phyloP scores from a whole-genome alignment of 2,888 invertebrate genomes.

The Epsilonema sp. region DNA sequence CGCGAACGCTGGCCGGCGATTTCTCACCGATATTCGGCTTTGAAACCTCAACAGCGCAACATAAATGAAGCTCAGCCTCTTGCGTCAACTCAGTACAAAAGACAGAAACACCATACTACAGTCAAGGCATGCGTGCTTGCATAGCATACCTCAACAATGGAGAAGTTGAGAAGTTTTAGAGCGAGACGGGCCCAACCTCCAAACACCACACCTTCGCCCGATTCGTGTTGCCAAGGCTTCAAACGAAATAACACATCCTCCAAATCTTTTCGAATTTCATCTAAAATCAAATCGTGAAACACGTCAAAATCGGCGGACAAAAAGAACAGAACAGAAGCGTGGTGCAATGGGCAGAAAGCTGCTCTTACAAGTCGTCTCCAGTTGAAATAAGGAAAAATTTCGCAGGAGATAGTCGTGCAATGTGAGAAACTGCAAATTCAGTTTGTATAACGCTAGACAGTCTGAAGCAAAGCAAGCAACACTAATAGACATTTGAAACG shows the following conservation, averaged over 20 bases:
- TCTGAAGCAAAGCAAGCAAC: slow-evolving; percentile 21
- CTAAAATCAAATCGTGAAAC: no score
- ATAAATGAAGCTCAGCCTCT: no score
- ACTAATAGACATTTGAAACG: no score
- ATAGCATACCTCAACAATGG: no score
- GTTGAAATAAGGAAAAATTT: slow-evolving; percentile 86
- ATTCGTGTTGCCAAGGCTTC: slow-evolving; percentile 57
- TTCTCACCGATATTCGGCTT: slow-evolving; percentile 54
- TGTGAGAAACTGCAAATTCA: slow-evolving; percentile 92
- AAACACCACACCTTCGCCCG: slow-evolving; percentile 43
- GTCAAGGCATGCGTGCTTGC: no score
- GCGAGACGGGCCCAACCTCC: slow-evolving; percentile 99
- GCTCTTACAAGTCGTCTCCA: slow-evolving; percentile 93
- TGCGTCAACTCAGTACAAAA: no score
- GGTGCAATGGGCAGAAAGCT: no score
- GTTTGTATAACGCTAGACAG: slow-evolving; percentile 69
- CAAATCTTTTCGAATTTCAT: slow-evolving; percentile 93
- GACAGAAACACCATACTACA: no score
- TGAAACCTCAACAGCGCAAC: no score
- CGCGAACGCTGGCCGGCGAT: slow-evolving; percentile 78
- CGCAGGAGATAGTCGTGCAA: slow-evolving; percentile 88
- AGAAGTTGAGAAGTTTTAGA: slow-evolving; percentile 70
- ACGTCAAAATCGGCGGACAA: no score
- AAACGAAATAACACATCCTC: slow-evolving; percentile 86
- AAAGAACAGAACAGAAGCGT: no score